These are phyloP conservation scores for Enteromius anoplus DNA, from an alignment of 2,797 vertebrate species.

Conservation along the genomic window DNA sequence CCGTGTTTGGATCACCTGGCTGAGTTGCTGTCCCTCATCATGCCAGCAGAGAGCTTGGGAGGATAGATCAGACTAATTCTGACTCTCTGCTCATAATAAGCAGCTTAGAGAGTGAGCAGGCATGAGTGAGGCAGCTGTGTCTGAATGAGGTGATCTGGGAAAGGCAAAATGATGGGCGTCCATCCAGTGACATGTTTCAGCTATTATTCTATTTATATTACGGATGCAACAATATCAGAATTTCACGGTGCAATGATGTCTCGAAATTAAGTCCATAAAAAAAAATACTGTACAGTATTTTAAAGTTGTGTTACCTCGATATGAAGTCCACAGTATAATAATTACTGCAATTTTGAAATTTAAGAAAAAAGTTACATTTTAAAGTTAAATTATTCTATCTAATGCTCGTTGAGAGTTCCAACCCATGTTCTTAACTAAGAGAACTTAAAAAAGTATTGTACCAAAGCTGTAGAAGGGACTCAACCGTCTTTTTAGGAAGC, in stretches of 20 bases:
- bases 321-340: no score
- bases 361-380: background rate
- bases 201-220: background rate
- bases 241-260: no score
- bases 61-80: slow-evolving; percentile 67
- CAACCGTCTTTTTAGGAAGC: no score
- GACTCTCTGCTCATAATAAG: slow-evolving; percentile 68
- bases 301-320: no score
- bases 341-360: no score
- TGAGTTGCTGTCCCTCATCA: slow-evolving; percentile 55
- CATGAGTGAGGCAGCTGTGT: slow-evolving; percentile 58
- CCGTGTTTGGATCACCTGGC: slow-evolving; percentile 47
- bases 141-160: slow-evolving; percentile 65
- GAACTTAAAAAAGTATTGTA: no score
- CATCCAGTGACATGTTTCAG: slow-evolving; percentile 41
- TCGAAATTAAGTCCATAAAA: background rate
- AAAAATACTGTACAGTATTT: no score
- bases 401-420: background rate
- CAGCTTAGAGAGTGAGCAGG: slow-evolving; percentile 67
- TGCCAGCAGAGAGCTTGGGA: slow-evolving; percentile 57
- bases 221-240: no score
- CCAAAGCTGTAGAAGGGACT: no score
- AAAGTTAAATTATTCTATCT: background rate
- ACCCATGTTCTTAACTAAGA: no score
- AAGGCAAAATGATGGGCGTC: slow-evolving; percentile 7